phyloP scores from a whole-genome alignment of 2,888 invertebrate genomes.

The Tromatobia lineatoria region DNA sequence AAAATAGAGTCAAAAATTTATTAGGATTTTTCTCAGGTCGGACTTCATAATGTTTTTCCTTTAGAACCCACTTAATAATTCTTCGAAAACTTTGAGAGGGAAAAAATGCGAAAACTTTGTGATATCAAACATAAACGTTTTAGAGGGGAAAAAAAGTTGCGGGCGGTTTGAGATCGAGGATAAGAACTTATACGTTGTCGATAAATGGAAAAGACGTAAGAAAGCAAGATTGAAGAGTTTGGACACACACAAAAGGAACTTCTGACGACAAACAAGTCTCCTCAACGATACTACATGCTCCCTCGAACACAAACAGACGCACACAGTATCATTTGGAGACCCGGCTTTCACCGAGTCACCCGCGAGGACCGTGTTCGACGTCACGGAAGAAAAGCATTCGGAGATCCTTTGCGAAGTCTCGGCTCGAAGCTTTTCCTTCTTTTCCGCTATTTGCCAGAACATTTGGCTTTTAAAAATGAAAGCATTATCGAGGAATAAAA shows the following conservation, averaged over 20 bases:
- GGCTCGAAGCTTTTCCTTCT: conserved; percentile 27
- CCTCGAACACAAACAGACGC: conserved; percentile 14
- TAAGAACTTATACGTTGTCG: neutral
- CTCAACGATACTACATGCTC: conserved; percentile 10
- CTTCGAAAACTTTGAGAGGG: neutral
- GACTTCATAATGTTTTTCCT: neutral
- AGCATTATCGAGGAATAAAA: conserved; percentile 42
- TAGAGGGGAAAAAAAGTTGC: neutral
- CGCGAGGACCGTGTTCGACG: conserved; percentile 57
- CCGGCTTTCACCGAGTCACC: conserved; percentile 30
- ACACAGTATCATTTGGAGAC: conserved; percentile 14
- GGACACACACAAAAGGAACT: conserved; percentile 9
- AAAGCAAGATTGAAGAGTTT: conserved; percentile 44
- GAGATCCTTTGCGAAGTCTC: neutral
- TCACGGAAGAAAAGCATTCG: conserved; percentile 57
- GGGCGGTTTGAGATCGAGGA: neutral
- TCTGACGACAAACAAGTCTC: conserved; percentile 15
- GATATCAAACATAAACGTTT: neutral
- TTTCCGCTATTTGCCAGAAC: conserved; percentile 50
- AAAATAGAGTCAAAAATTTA: no score
- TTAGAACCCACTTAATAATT: neutral
- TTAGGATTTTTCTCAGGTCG: neutral
- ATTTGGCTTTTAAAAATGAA: conserved; percentile 53
- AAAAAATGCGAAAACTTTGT: neutral
- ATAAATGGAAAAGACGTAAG: conserved; percentile 17